phyloP scores from a whole-genome alignment of 37 sponge, comb jelly and placozoan species.

The Petrosia ficiformis region DNA sequence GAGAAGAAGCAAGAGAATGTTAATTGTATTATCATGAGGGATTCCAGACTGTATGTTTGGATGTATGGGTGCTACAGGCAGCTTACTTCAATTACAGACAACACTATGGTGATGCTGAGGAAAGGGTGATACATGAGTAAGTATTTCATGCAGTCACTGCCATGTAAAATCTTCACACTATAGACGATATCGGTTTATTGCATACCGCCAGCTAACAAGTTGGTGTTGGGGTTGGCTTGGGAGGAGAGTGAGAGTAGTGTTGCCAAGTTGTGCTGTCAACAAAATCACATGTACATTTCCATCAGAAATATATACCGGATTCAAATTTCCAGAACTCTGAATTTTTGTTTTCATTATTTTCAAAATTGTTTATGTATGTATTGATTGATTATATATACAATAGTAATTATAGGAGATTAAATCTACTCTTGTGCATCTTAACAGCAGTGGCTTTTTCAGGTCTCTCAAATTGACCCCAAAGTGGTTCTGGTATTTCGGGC shows the following conservation, averaged over 20 bases:
- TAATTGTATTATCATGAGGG: constrained; percentile 5
- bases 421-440: constrained; percentile 19
- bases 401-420: neutral
- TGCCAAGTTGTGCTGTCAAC: constrained; percentile 11
- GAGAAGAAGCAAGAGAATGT: constrained; percentile 8
- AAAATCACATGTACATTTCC: constrained; percentile 23
- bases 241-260: neutral
- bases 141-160: neutral
- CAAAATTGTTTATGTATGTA: neutral
- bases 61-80: constrained; percentile 19
- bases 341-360: constrained; percentile 1
- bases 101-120: constrained; percentile 23
- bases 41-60: constrained; percentile 9
- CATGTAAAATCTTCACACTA: neutral
- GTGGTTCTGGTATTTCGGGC: neutral
- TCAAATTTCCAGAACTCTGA: neutral
- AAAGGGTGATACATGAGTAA: constrained; percentile 19
- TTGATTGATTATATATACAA: neutral
- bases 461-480: constrained; percentile 17
- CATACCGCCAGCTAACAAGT: constrained; percentile 39
- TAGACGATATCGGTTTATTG: constrained; percentile 6
- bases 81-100: neutral
- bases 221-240: constrained; percentile 45
- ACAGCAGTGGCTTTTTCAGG: constrained; percentile 36
- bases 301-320: constrained; percentile 22